phyloP scores from a whole-genome alignment of 2,113 vertebrate species.

The Oncorhynchus keta region DNA sequence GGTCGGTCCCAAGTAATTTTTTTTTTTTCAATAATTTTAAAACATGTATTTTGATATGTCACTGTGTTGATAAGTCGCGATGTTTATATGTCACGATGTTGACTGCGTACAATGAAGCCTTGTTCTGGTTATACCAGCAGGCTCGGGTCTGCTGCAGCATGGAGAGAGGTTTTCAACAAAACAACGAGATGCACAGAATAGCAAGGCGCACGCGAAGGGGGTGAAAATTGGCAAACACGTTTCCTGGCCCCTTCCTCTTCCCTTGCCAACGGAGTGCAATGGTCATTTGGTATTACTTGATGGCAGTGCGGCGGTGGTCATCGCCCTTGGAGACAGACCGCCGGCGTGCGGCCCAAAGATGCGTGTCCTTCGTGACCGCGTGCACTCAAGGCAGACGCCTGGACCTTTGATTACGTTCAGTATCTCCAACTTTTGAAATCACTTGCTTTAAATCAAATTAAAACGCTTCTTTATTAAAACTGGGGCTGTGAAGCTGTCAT shows the following conservation, averaged over 20 bases:
- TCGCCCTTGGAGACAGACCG: too few species aligned
- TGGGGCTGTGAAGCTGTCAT: slow-evolving; percentile 41
- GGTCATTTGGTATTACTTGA: too few species aligned
- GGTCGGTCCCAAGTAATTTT: neutral
- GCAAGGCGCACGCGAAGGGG: neutral
- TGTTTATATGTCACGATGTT: slow-evolving; percentile 27
- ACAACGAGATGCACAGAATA: neutral
- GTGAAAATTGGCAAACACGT: neutral
- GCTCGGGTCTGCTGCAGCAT: too few species aligned
- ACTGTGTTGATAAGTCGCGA: neutral
- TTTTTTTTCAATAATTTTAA: too few species aligned
- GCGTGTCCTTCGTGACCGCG: slow-evolving; percentile 48
- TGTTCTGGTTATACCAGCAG: too few species aligned
- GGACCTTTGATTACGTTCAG: slow-evolving; percentile 52
- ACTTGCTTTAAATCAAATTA: slow-evolving; percentile 36
- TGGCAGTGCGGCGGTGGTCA: too few species aligned
- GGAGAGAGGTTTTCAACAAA: neutral
- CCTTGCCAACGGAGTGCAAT: too few species aligned
- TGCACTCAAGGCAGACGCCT: slow-evolving; percentile 64
- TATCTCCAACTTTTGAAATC: slow-evolving; percentile 52
- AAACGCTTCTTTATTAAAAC: slow-evolving; percentile 23
- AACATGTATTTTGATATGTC: too few species aligned
- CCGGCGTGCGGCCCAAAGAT: slow-evolving; percentile 45
- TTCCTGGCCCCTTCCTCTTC: neutral
- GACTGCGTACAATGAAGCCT: too few species aligned